Evolutionary conservation across 2,113 vertebrate genomes (phyloP).

Genomic region (Sterrhoptilus dennistouni): DNA sequence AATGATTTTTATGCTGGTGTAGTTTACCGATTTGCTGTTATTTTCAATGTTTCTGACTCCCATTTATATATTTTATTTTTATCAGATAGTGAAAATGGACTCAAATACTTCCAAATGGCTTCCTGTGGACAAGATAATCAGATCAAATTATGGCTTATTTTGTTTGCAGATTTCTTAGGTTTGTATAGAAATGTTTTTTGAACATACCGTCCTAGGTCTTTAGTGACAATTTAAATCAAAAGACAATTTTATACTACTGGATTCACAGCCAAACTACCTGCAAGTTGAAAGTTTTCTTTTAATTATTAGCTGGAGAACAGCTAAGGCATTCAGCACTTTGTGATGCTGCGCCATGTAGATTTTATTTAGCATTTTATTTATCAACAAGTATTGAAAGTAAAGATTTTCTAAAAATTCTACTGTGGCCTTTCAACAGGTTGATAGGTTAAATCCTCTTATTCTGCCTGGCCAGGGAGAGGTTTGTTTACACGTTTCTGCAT

Average conservation of each 20-base stretch:
- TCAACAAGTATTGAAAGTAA: not conserved
- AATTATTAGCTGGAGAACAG: not conserved
- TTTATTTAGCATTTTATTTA: not conserved
- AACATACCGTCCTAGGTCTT: not conserved
- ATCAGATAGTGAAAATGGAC: constrained; percentile 68
- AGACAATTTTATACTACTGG: not conserved
- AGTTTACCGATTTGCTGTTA: not conserved
- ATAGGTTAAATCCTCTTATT: not conserved
- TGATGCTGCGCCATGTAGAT: not conserved
- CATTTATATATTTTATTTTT: constrained; percentile 17
- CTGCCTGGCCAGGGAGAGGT: not conserved
- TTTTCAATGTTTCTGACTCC: not conserved
- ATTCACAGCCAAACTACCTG: not conserved
- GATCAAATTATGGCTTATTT: constrained; percentile 85
- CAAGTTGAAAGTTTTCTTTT: not conserved
- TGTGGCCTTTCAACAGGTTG: not conserved
- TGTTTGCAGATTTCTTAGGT: constrained; percentile 78
- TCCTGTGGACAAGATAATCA: constrained; percentile 89
- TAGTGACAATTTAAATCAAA: not conserved
- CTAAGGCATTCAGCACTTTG: not conserved
- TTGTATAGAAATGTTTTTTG: constrained; percentile 21
- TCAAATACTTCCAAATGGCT: constrained; percentile 79
- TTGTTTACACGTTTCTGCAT: not conserved
- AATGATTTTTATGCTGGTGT: not conserved
- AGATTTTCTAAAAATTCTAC: not conserved